These are phyloP conservation scores for Sminthurides aquaticus DNA, from an alignment of 2,888 invertebrate genomes.

Conservation along the genomic window DNA sequence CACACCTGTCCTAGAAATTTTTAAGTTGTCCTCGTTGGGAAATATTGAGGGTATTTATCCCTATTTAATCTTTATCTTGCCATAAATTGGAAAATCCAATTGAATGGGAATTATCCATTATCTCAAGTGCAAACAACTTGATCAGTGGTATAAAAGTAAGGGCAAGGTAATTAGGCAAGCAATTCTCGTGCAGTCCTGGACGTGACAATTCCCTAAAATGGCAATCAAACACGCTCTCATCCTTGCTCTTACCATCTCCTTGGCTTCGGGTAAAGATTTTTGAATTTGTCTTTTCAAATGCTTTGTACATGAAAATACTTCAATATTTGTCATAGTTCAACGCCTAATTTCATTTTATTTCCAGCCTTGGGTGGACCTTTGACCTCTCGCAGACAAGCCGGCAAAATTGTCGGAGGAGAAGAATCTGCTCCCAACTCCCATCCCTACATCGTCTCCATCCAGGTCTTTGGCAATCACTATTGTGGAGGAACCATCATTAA, in stretches of 20 bases:
- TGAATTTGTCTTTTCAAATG: not conserved
- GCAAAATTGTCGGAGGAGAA: constrained; percentile 13
- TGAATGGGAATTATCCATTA: too few species aligned
- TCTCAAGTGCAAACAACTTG: too few species aligned
- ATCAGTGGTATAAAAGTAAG: too few species aligned
- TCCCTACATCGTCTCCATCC: constrained; percentile 14
- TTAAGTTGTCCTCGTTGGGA: too few species aligned
- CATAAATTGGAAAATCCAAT: too few species aligned
- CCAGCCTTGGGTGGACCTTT: not conserved
- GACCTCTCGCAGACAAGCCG: not conserved
- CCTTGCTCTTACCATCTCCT: constrained; percentile 3
- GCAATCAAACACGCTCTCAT: constrained; percentile 5
- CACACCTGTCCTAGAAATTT: too few species aligned
- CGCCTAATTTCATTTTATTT: not conserved
- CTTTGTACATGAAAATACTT: not conserved
- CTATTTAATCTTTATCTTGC: too few species aligned
- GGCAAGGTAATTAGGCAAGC: too few species aligned
- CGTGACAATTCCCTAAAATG: not conserved
- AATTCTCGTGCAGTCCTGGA: not conserved
- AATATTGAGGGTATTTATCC: too few species aligned
- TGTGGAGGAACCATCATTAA: constrained; percentile 19
- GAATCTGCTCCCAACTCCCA: constrained; percentile 8
- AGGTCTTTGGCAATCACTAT: constrained; percentile 6
- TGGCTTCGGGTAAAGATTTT: constrained; percentile 1
- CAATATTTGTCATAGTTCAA: not conserved